phyloP scores from a whole-genome alignment of 2,888 invertebrate genomes.

The Gastrophysa polygoni region DNA sequence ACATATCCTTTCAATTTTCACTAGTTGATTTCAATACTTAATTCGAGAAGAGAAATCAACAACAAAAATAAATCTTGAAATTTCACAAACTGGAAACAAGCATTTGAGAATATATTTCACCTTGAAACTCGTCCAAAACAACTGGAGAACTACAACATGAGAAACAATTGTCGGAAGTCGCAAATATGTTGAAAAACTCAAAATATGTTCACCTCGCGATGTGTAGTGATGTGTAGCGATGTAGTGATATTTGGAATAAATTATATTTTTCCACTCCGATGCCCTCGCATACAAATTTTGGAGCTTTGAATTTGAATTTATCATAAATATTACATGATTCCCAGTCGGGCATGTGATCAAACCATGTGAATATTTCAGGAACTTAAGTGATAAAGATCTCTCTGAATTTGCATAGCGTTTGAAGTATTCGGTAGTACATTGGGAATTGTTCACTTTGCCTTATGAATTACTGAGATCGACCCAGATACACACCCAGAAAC shows the following conservation, averaged over 20 bases:
- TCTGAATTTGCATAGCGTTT: slow-evolving; percentile 38
- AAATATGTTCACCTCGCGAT: neutral
- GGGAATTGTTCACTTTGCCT: neutral
- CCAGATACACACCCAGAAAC: neutral
- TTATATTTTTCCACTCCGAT: slow-evolving; percentile 6
- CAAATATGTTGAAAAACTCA: neutral
- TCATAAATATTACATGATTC: slow-evolving; percentile 34
- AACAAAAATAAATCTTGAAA: too few species aligned
- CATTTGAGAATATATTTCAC: too few species aligned
- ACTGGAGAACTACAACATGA: too few species aligned
- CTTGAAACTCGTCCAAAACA: too few species aligned
- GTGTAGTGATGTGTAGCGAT: neutral
- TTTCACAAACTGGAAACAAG: too few species aligned
- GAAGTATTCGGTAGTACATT: slow-evolving; percentile 16
- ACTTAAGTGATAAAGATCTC: slow-evolving; percentile 35
- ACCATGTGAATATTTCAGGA: slow-evolving; percentile 39
- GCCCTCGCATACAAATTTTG: slow-evolving; percentile 14
- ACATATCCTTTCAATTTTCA: too few species aligned
- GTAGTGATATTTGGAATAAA: slow-evolving; percentile 6
- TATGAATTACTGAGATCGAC: neutral
- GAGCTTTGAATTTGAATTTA: slow-evolving; percentile 30
- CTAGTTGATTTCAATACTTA: too few species aligned
- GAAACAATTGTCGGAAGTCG: neutral
- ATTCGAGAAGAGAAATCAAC: too few species aligned
- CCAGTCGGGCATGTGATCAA: slow-evolving; percentile 38